Evolutionary conservation across 2,888 invertebrate species (phyloP).

Genomic region (Leptarthrus brevirostris): DNA sequence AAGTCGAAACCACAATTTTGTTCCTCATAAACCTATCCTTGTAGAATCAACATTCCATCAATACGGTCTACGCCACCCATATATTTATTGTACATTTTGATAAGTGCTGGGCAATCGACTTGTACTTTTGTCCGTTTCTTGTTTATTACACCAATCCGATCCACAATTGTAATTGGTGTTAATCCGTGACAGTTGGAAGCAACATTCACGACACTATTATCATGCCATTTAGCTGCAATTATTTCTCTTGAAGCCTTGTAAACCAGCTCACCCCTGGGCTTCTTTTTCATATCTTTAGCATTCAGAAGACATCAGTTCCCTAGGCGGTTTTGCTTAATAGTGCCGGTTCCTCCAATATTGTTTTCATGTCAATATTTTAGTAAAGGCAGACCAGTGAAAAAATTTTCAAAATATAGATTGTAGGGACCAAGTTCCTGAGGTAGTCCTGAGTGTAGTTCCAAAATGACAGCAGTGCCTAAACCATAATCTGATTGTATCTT

Average conservation of each 20-base stretch:
- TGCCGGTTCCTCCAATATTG: neutral
- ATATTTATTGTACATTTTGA: slow-evolving; percentile 51
- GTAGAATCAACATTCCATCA: slow-evolving; percentile 48
- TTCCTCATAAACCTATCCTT: slow-evolving; percentile 43
- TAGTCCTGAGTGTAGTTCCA: slow-evolving; percentile 15
- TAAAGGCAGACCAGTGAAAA: slow-evolving; percentile 6
- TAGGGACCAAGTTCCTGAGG: neutral
- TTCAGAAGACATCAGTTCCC: neutral
- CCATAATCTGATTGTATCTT: slow-evolving; percentile 2
- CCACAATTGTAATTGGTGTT: slow-evolving; percentile 47
- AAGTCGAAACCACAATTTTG: slow-evolving; percentile 45
- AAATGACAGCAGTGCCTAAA: slow-evolving; percentile 6
- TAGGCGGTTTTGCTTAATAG: neutral
- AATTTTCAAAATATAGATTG: slow-evolving; percentile 33
- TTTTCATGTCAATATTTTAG: slow-evolving; percentile 20
- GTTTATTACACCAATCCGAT: slow-evolving; percentile 41
- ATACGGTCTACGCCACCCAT: slow-evolving; percentile 51
- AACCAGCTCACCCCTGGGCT: slow-evolving; percentile 49
- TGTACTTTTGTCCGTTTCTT: slow-evolving; percentile 50
- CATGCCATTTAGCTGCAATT: slow-evolving; percentile 52
- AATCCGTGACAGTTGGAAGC: slow-evolving; percentile 47
- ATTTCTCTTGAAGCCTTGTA: slow-evolving; percentile 47
- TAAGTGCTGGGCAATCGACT: slow-evolving; percentile 49
- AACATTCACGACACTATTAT: slow-evolving; percentile 50
- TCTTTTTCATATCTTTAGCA: slow-evolving; percentile 11